phyloP scores from a whole-genome alignment of 2,888 invertebrate species.

The Drosophila paramelanica region DNA sequence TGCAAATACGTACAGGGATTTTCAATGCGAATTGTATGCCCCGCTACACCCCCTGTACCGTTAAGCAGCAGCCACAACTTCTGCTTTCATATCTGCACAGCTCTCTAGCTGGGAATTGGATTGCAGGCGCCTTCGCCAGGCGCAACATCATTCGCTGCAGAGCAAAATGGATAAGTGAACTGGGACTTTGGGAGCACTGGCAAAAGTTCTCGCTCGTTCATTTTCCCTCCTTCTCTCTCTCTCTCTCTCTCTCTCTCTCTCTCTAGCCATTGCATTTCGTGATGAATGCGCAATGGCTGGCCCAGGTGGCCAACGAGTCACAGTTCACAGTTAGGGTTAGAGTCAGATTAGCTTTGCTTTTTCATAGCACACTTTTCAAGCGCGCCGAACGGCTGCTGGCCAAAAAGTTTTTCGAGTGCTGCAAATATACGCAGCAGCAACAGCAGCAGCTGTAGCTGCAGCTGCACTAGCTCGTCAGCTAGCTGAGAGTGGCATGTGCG shows the following conservation, averaged over 20 bases:
- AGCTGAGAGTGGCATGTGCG: slow-evolving; percentile 57
- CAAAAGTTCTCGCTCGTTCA: slow-evolving; percentile 27
- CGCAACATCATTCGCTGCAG: slow-evolving; percentile 47
- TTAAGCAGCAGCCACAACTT: slow-evolving; percentile 16
- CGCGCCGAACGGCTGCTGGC: not conserved
- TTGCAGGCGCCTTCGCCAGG: slow-evolving; percentile 37
- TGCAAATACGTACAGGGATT: slow-evolving; percentile 65
- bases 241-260: not conserved
- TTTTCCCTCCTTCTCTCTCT: not conserved
- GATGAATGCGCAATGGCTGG: slow-evolving; percentile 57
- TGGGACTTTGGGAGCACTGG: slow-evolving; percentile 57
- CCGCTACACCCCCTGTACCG: not conserved
- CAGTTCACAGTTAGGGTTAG: slow-evolving; percentile 37
- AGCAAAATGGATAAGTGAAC: slow-evolving; percentile 75
- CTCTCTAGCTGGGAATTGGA: slow-evolving; percentile 51
- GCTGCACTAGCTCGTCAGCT: slow-evolving; percentile 20
- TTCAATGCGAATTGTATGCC: slow-evolving; percentile 46
- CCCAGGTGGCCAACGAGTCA: slow-evolving; percentile 47
- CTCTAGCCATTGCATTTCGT: slow-evolving; percentile 48
- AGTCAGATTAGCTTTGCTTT: slow-evolving; percentile 56
- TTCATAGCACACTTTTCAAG: slow-evolving; percentile 33
- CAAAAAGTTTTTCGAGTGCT: slow-evolving; percentile 39
- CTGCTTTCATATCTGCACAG: slow-evolving; percentile 29
- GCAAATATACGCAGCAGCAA: slow-evolving; percentile 41
- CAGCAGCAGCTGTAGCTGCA: too few relatives aligned